phyloP scores from a whole-genome alignment of 2,113 vertebrate genomes.

The Oncorhynchus clarkii region DNA sequence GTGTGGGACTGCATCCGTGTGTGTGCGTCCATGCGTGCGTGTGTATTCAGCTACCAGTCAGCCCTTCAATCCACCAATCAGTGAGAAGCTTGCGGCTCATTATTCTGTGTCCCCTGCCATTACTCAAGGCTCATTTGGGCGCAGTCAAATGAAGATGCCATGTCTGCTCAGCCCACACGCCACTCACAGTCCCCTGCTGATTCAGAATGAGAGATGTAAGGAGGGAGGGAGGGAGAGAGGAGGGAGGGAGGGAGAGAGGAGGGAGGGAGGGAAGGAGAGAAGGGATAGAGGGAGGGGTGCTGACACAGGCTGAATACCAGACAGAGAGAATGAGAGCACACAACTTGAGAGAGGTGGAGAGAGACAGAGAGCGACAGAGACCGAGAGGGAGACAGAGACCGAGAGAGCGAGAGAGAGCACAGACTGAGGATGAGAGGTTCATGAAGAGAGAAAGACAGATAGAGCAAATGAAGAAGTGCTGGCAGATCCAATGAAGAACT shows the following conservation, averaged over 20 bases:
- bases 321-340: not conserved
- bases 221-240: not conserved
- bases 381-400: not conserved
- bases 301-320: conserved; percentile 8
- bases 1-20: not conserved
- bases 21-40: not conserved
- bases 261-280: not conserved
- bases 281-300: not conserved
- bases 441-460: not conserved
- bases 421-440: too few relatives aligned
- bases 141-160: conserved; percentile 56
- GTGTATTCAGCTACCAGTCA: conserved; percentile 10
- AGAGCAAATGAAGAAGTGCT: not conserved
- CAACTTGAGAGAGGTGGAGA: conserved; percentile 10
- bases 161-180: conserved; percentile 52
- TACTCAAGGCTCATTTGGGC: conserved; percentile 62
- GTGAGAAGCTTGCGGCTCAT: conserved; percentile 37
- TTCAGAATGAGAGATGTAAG: not conserved
- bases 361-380: not conserved
- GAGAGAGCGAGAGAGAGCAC: not conserved
- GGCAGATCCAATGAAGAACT: conserved; percentile 2
- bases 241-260: not conserved
- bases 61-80: conserved; percentile 53
- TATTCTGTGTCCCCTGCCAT: conserved; percentile 55
- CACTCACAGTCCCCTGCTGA: conserved; percentile 42